A percentile compares a stretch with the other conserved stretches of the same genome.
Conservation (phyloP, 2,113 vertebrate genomes). For the Urocitellus parryii region DNA sequence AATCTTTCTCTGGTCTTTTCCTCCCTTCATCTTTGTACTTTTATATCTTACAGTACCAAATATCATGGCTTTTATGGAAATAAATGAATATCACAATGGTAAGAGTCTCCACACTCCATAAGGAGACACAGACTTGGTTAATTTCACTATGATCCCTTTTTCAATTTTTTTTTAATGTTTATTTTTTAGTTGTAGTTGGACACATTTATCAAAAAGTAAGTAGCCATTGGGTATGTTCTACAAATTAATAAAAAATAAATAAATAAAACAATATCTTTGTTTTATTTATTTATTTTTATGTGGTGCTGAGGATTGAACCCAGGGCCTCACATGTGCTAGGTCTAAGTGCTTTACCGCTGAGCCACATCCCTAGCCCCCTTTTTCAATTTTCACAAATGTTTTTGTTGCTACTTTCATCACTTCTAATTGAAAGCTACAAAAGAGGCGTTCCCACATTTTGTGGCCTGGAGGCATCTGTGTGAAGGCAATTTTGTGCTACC, state of each 20-base stretch:
- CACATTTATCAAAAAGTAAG: too few relatives aligned
- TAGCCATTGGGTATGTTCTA: too few relatives aligned
- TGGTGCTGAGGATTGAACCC: too few relatives aligned
- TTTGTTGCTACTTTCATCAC: neutral
- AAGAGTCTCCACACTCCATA: neutral
- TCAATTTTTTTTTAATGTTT: neutral
- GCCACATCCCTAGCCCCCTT: neutral
- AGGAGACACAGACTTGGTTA: neutral
- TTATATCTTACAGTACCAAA: neutral
- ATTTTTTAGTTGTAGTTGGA: too few relatives aligned
- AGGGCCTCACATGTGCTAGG: too few relatives aligned
- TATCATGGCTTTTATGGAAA: neutral
- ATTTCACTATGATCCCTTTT: neutral
- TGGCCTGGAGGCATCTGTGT: neutral
- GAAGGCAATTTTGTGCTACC: neutral
- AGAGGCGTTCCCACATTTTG: neutral
- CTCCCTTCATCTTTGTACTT: neutral
- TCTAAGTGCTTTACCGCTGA: too few relatives aligned
- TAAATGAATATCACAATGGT: neutral
- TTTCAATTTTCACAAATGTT: neutral
- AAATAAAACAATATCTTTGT: too few relatives aligned
- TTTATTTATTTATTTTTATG: too few relatives aligned
- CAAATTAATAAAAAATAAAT: too few relatives aligned
- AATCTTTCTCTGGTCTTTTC: neutral
- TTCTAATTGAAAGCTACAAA: neutral